Conservation (phyloP, 2,113 vertebrate genomes). For the Patagioenas fasciata region DNA sequence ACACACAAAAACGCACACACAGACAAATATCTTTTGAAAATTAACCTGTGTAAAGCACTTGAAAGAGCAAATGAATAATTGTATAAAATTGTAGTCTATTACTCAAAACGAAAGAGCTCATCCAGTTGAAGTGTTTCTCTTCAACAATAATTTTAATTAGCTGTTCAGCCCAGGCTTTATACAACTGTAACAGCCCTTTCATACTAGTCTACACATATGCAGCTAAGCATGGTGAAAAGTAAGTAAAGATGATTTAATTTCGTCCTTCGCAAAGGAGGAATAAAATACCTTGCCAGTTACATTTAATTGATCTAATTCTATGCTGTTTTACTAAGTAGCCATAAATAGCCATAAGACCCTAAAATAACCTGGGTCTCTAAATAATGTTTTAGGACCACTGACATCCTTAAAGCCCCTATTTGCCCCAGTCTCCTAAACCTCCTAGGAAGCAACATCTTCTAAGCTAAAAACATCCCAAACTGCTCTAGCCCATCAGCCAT, state of each 20-base stretch:
- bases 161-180: not conserved
- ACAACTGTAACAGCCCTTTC: not conserved
- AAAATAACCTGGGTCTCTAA: not conserved
- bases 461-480: not conserved
- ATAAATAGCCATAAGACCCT: not conserved
- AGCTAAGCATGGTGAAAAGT: not conserved
- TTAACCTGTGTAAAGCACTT: not conserved
- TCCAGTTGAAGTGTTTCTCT: constrained; percentile 16
- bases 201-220: not conserved
- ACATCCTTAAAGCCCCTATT: not conserved
- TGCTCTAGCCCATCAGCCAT: not conserved
- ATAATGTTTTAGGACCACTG: not conserved
- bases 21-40: not conserved
- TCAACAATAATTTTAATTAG: constrained; percentile 26
- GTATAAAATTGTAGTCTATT: not conserved
- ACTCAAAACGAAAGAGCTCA: not conserved
- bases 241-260: not conserved
- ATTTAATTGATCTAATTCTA: not conserved
- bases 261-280: not conserved
- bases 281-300: not conserved
- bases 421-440: not conserved
- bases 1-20: not conserved
- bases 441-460: not conserved
- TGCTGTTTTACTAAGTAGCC: not conserved
- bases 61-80: not conserved